A percentile compares a stretch with the other conserved stretches of the same genome.
These are phyloP conservation scores for Drosophila baimaii DNA, from an alignment of 1,140 invertebrate species.

Conservation along the genomic window DNA sequence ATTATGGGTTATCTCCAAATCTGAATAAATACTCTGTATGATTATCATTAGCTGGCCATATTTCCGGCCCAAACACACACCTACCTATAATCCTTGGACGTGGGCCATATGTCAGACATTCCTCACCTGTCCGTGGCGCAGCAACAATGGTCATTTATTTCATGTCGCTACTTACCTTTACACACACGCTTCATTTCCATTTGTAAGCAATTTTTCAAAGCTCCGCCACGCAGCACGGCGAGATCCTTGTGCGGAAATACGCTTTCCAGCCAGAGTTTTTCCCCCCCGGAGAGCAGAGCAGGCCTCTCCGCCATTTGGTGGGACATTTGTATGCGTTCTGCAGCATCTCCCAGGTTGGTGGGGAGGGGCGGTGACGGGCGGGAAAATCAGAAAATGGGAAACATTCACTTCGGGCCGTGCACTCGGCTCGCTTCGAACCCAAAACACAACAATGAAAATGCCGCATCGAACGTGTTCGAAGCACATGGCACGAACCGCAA, in stretches of 20 bases:
- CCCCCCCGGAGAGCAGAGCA: conserved; percentile 9
- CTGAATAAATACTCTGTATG: conserved; percentile 14
- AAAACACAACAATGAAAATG: conserved; percentile 73
- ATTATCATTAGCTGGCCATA: conserved; percentile 24
- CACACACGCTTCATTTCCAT: conserved; percentile 69
- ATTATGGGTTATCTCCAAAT: conserved; percentile 5
- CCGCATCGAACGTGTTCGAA: conserved; percentile 70
- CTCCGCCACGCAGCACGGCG: conserved; percentile 9
- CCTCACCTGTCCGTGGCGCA: conserved; percentile 37
- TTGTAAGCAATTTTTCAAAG: conserved; percentile 68
- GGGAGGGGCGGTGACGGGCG: not conserved
- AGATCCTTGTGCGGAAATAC: conserved; percentile 32
- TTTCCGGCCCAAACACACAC: conserved; percentile 14
- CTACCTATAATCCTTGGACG: conserved; percentile 22
- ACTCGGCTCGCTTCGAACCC: conserved; percentile 56
- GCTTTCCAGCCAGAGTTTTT: conserved; percentile 23
- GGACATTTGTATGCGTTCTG: conserved; percentile 58
- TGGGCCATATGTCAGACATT: conserved; percentile 49
- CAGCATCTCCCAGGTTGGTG: conserved; percentile 24
- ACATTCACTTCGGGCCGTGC: conserved; percentile 17
- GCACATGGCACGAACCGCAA: conserved; percentile 63
- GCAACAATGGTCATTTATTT: conserved; percentile 53
- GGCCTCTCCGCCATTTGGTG: conserved; percentile 18
- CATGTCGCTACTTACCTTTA: conserved; percentile 54
- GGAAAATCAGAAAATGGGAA: conserved; percentile 12